Percentiles rank a stretch among this genome's conserved stretches.
These are phyloP conservation scores for Sebastes minor DNA, from an alignment of 2,797 vertebrate species.

Conservation along the genomic window DNA sequence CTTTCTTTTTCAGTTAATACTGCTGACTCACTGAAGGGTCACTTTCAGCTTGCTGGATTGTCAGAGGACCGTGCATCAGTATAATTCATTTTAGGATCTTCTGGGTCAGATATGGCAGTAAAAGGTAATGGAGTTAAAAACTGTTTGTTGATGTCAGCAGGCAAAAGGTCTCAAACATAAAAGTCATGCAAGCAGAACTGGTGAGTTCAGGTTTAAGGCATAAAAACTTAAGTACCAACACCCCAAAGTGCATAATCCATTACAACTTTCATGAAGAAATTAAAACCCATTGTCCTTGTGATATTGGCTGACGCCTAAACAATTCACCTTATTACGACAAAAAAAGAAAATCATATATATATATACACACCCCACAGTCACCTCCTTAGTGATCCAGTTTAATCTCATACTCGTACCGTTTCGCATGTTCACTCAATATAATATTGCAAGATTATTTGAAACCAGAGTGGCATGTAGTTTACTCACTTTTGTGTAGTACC, in stretches of 20 bases:
- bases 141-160: constrained; percentile 4
- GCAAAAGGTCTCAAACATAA: constrained; percentile 16
- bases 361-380: not conserved
- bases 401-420: not conserved
- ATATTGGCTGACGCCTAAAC: not conserved
- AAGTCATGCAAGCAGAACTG: constrained; percentile 8
- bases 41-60: not conserved
- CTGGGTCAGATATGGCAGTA: constrained; percentile 3
- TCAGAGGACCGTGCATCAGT: constrained; percentile 20
- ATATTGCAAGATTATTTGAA: not conserved
- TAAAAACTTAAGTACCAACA: not conserved
- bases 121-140: not conserved
- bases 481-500: not conserved
- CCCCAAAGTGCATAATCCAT: not conserved
- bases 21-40: not conserved
- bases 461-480: not conserved
- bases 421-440: not conserved
- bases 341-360: not conserved
- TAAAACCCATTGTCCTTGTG: not conserved
- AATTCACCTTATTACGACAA: not conserved
- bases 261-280: not conserved
- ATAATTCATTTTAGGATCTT: not conserved
- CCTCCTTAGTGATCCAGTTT: not conserved
- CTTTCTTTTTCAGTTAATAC: not conserved
- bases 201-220: not conserved